phyloP scores from a whole-genome alignment of 2,113 vertebrate genomes.

The Elaphurus davidianus region DNA sequence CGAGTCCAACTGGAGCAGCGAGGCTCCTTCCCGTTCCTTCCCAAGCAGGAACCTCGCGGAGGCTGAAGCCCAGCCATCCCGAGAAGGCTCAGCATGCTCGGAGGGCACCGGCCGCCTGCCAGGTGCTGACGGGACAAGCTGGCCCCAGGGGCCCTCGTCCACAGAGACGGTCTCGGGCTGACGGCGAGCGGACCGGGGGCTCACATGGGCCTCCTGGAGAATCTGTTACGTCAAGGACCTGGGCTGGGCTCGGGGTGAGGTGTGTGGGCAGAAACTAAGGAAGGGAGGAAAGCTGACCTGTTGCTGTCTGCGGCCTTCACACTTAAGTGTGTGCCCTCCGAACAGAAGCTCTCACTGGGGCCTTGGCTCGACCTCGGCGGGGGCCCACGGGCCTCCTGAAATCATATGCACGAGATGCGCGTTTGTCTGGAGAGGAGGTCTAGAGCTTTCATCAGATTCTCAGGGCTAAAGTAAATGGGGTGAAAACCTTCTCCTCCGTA shows the following conservation, averaged over 20 bases:
- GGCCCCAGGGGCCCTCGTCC: neutral
- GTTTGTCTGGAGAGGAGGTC: neutral
- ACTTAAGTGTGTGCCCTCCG: neutral
- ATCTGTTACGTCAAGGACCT: neutral
- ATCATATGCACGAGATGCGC: neutral
- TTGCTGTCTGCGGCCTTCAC: neutral
- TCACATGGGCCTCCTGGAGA: neutral
- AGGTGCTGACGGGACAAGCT: no score
- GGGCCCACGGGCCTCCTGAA: accelerated
- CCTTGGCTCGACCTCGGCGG: neutral
- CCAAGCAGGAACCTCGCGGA: neutral
- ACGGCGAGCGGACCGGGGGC: accelerated
- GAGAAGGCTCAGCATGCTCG: accelerated
- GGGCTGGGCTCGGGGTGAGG: neutral
- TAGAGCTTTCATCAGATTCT: neutral
- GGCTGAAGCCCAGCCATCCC: neutral
- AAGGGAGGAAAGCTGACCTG: accelerated
- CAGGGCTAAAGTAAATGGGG: neutral
- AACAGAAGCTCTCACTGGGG: neutral
- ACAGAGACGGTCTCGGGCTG: neutral
- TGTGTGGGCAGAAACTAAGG: neutral
- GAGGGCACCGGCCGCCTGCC: accelerated
- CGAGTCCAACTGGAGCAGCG: neutral
- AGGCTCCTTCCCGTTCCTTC: neutral
- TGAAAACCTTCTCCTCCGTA: neutral